Conservation (phyloP, 2,113 vertebrate species). For the Myotis brandtii region DNA sequence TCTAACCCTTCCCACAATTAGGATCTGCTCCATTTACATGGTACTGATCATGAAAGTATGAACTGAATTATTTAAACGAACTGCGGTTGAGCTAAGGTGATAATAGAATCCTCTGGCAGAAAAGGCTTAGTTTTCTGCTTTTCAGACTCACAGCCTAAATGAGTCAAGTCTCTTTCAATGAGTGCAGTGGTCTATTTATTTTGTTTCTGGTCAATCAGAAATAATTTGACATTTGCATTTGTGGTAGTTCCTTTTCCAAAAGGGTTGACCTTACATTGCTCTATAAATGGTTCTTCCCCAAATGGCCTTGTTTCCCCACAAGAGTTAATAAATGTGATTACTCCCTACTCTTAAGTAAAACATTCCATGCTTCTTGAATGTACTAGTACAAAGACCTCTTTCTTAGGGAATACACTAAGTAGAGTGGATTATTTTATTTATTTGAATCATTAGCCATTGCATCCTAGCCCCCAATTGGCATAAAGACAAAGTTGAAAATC, state of each 20-base stretch:
- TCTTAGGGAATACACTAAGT: background rate
- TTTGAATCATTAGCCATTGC: background rate
- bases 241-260: background rate
- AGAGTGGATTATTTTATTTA: background rate
- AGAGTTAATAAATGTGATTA: background rate
- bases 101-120: background rate
- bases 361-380: background rate
- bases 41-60: background rate
- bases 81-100: background rate
- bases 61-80: conserved; percentile 41
- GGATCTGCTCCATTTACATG: background rate
- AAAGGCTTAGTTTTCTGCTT: background rate
- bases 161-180: background rate
- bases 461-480: background rate
- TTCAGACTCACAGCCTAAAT: background rate
- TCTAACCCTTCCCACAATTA: background rate
- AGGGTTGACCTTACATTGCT: background rate
- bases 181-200: background rate
- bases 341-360: background rate
- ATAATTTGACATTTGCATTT: conserved; percentile 25
- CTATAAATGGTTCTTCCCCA: background rate
- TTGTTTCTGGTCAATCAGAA: conserved; percentile 5
- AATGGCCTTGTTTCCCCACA: background rate
- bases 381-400: background rate
- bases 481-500: conserved; percentile 42